Evolutionary conservation across 2,888 invertebrate genomes (phyloP), one percentile per base, ranked within the genome.

Genomic region (Chromoteleia sp.): DNA sequence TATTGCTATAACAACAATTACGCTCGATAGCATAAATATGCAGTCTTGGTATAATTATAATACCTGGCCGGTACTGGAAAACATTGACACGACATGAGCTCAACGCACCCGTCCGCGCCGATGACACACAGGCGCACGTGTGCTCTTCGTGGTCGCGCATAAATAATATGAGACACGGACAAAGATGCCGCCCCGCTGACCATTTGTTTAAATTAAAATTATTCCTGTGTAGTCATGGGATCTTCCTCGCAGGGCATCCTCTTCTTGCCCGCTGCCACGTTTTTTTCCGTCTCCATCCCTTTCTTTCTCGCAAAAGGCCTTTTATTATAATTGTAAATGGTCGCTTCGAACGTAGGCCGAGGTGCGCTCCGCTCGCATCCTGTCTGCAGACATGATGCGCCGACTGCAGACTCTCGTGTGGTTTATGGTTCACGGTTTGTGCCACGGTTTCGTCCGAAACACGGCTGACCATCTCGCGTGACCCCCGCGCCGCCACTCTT

Each of bases 181-280:
- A 92, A 92, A 92, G 91, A 91, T 88, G 90, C 91, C 91, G 91
- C 91, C 89, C 91, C 87, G 87, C 84, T 87, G 88, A 88, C 89
- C 91, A 91, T 91, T 92, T 91, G 91, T 92, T 92, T 90, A 89
- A 91, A 92, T 91, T 91, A 91, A 91, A 91, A 91, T 91, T 90
- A 91, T 91, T 88, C 87, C 85, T 84, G 81, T 83, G 84, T 83
- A 84, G 84, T 76, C 82, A 75, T 71, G 80, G 80, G 80, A 80
- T 61, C 68, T 74, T 80, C 39, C 61, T 68, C 73, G 58, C 81
- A 39, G 59, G 54, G 45, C 75, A 15, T 63, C 63, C 59, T 70
- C 76, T 77, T 84, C 84, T 78, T 73, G 82, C 81, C 67, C 74
- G 43, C 61, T 33, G 43, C 68, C 67, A 17, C 17, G 48, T 67